Conservation (phyloP, 2,888 invertebrate species). For the Aradus depressus region DNA sequence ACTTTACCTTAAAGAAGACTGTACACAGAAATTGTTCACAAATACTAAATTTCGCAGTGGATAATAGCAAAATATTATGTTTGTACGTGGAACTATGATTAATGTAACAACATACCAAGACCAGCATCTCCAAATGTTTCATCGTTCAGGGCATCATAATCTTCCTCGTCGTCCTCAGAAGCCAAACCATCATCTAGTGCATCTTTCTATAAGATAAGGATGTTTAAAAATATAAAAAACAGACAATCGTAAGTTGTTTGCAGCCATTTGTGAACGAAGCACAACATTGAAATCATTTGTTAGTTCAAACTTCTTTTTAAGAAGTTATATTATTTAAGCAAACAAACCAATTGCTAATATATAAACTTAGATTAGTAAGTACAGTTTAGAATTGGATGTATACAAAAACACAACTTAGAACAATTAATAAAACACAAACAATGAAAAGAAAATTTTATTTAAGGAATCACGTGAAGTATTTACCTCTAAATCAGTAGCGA, state of each 20-base stretch:
- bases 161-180: conserved; percentile 50
- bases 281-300: conserved; percentile 1
- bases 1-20: no score
- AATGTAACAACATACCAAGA: conserved; percentile 30
- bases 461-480: no score
- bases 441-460: no score
- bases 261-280: no score
- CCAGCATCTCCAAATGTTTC: conserved; percentile 73
- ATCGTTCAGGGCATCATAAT: conserved; percentile 84
- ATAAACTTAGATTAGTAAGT: not conserved
- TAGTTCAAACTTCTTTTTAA: not conserved
- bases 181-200: conserved; percentile 20
- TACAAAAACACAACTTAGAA: not conserved
- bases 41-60: no score
- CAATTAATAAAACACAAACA: conserved; percentile 3
- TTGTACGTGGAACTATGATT: no score
- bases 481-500: conserved; percentile 22
- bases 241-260: not conserved
- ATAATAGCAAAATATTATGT: no score
- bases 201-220: conserved; percentile 17
- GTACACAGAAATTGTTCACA: no score
- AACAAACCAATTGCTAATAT: conserved; percentile 2
- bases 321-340: not conserved
- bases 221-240: not conserved
- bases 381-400: not conserved